Conservation (phyloP, 2,797 vertebrate genomes). For the Acanthopagrus latus region DNA sequence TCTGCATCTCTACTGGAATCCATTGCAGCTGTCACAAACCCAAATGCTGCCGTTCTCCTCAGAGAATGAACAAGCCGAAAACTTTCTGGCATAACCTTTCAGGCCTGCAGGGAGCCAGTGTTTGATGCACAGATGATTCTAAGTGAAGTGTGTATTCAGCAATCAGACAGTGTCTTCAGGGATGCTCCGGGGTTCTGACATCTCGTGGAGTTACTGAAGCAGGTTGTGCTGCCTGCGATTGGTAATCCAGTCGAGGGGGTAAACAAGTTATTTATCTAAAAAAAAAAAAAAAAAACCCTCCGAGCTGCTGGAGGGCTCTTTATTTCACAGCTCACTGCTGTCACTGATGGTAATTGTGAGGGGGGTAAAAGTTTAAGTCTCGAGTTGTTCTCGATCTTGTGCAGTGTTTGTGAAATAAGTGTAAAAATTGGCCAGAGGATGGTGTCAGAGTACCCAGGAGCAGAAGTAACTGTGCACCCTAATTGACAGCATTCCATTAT, state of each 20-base stretch:
- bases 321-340: conserved; percentile 32
- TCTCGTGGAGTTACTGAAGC: conserved; percentile 12
- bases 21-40: not conserved
- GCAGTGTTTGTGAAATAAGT: not conserved
- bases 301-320: conserved; percentile 6
- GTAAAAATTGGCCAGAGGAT: not conserved
- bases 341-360: not conserved
- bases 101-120: not conserved
- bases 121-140: not conserved
- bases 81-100: not conserved
- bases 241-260: conserved; percentile 22
- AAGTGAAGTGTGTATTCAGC: conserved; percentile 1
- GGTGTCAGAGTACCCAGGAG: not conserved
- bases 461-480: not conserved
- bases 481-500: not conserved
- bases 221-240: conserved; percentile 17
- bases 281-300: not conserved
- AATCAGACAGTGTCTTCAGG: not conserved
- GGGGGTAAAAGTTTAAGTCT: not conserved
- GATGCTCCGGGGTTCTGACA: conserved; percentile 6
- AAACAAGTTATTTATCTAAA: conserved; percentile 25
- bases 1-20: not conserved
- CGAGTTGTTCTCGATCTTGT: not conserved
- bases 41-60: not conserved
- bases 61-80: not conserved